Percentiles rank a stretch among this genome's conserved stretches.
These are phyloP conservation scores for Microplitis demolitor DNA, from an alignment of 1,140 invertebrate species.

Conservation along the genomic window DNA sequence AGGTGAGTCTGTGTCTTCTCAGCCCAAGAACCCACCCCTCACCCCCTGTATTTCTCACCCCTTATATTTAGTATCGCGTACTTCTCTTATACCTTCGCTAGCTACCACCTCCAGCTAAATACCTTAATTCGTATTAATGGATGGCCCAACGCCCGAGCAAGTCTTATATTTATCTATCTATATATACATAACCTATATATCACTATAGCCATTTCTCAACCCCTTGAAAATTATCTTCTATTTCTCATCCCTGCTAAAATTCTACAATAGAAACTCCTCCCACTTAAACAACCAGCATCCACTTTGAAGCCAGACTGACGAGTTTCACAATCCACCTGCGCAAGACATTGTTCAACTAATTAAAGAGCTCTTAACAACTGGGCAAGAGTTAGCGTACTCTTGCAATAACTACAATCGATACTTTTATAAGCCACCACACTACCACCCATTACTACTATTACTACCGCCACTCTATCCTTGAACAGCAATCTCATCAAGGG, in stretches of 20 bases:
- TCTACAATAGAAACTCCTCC: not conserved
- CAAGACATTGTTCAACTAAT: constrained; percentile 25
- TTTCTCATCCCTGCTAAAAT: not conserved
- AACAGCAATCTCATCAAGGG: not conserved
- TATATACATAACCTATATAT: not conserved
- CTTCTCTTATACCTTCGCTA: constrained; percentile 19
- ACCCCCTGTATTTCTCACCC: not conserved
- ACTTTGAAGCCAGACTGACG: constrained; percentile 17
- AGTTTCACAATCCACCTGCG: constrained; percentile 11
- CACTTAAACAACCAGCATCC: not conserved
- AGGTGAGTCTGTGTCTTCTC: not conserved
- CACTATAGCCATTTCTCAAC: not conserved
- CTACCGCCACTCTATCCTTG: no score
- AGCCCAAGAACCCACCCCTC: not conserved
- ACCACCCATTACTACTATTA: not conserved
- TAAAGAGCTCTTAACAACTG: constrained; percentile 16
- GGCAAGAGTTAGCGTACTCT: not conserved
- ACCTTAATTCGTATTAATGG: constrained; percentile 56
- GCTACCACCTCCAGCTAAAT: constrained; percentile 44
- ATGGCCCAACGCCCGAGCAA: constrained; percentile 43
- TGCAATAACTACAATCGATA: constrained; percentile 17
- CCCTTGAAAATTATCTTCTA: not conserved
- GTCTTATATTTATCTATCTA: constrained; percentile 8
- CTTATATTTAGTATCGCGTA: not conserved
- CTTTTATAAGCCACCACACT: constrained; percentile 4